Base-by-base conservation (phyloP, 1,140 invertebrate genomes). In the Papilio polyxenes region DNA sequence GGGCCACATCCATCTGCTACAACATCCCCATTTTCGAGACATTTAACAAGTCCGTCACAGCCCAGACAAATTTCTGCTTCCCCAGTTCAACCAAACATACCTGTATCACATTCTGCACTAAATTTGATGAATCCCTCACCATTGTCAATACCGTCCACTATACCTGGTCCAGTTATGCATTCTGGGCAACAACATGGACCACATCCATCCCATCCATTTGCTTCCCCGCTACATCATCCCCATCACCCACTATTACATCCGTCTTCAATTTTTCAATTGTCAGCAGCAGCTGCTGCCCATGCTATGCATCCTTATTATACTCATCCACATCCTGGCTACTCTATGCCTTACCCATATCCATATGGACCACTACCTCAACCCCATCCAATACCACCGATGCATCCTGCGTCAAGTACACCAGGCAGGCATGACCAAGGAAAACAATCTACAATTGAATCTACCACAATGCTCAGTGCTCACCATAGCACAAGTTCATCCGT, bases 351-450 rank as follows among this genome's bases (percentile, higher is more conserved):
- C 89, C 95, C 95, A n/a, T 97, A 97, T 93, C 95, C 97, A 0
- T 97, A 97, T 86, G 96, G 96, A 6, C 96, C 97, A 2, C 95
- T 97, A 77, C 96, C 96, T 23, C 97, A 96, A 87, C 96, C 96
- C 8, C 96, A 97, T 86, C 96, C 97, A 1, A 96, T 97, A 84
- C 97, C 97, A 37, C 96, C 96, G 2, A 96, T 97, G 82, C 96
- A 85, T 86, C 93, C 96, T 7, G 95, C 95, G 65, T 93, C 95
- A 15, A 96, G 95, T 83, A 94, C 92, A 49, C 88, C 93, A 77
- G 92, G 91, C 85, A 90, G 93, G 86, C 95, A 94, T 85, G 95
- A 95, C 40, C 90, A 91, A 85, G 91, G 89, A 37, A 95, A 95
- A 92, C 92, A 94, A 49, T 91, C 94, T 49, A 95, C 95, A 51